Percentiles rank a stretch among this genome's conserved stretches.
phyloP scores from a whole-genome alignment of 92 coral and sea anemone genomes.

The Siderastrea siderea region DNA sequence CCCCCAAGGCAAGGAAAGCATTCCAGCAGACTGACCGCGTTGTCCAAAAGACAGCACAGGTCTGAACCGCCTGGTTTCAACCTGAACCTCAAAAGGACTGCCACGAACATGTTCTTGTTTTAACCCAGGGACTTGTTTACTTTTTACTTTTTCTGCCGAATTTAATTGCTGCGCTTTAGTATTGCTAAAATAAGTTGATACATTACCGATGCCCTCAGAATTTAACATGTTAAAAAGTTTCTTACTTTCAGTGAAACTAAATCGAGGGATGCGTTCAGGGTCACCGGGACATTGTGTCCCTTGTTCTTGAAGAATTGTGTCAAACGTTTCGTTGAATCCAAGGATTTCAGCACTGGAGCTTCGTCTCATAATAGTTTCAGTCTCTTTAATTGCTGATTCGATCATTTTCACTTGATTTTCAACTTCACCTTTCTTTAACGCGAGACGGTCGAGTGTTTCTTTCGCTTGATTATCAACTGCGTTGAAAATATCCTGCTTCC shows the following conservation, averaged over 20 bases:
- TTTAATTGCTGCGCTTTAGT: background rate
- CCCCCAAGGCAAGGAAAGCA: background rate
- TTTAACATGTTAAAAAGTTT: background rate
- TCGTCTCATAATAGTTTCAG: background rate
- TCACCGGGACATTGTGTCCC: background rate
- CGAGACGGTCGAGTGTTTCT: background rate
- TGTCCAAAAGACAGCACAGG: background rate
- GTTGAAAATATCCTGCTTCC: background rate
- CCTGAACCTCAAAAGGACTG: background rate
- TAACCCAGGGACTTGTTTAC: background rate
- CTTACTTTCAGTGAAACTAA: background rate
- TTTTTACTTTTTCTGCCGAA: background rate
- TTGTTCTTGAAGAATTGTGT: background rate
- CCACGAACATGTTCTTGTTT: background rate
- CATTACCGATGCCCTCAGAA: background rate
- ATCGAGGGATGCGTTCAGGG: background rate
- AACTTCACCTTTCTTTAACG: background rate
- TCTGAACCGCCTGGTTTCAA: background rate
- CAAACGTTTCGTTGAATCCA: background rate
- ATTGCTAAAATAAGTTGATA: background rate
- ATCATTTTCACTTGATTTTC: no score
- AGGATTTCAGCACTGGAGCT: background rate
- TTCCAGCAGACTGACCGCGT: background rate
- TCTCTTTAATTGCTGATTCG: background rate
- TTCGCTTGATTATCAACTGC: background rate